phyloP scores from a whole-genome alignment of 2,888 invertebrate species.

The Drosophila maculinotata region DNA sequence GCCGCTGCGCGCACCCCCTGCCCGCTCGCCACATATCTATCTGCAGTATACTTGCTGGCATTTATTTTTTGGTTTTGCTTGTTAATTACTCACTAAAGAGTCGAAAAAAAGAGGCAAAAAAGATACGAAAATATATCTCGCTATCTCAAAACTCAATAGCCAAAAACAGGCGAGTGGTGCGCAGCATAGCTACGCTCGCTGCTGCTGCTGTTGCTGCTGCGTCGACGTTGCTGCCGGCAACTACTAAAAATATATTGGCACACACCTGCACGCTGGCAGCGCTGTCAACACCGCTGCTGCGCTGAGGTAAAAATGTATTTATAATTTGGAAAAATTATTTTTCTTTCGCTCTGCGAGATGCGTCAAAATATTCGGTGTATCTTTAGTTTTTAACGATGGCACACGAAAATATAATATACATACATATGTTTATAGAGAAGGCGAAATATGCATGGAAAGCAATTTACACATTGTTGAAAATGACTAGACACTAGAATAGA shows the following conservation, averaged over 20 bases:
- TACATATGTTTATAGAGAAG: slow-evolving; percentile 8
- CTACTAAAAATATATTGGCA: slow-evolving; percentile 71
- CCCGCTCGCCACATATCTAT: background rate
- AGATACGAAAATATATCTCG: slow-evolving; percentile 31
- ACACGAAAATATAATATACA: slow-evolving; percentile 48
- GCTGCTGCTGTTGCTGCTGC: slow-evolving; percentile 3
- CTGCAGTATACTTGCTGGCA: slow-evolving; percentile 6
- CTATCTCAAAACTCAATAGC: slow-evolving; percentile 35
- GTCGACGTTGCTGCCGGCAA: slow-evolving; percentile 6
- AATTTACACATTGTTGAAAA: slow-evolving; percentile 72
- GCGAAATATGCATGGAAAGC: slow-evolving; percentile 54
- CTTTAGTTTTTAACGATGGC: slow-evolving; percentile 58
- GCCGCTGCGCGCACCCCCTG: background rate
- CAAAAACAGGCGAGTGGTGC: slow-evolving; percentile 68
- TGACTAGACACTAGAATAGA: slow-evolving; percentile 43
- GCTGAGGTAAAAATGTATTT: slow-evolving; percentile 79
- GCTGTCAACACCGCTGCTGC: slow-evolving; percentile 33
- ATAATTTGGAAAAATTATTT: slow-evolving; percentile 77
- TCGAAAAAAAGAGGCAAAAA: slow-evolving; percentile 31
- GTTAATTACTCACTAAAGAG: slow-evolving; percentile 79
- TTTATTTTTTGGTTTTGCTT: slow-evolving; percentile 41
- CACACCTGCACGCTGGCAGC: slow-evolving; percentile 65
- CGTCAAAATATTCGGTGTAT: slow-evolving; percentile 10
- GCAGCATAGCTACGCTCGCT: slow-evolving; percentile 49
- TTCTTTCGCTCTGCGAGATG: slow-evolving; percentile 24